Evolutionary conservation across 1,140 invertebrate genomes (phyloP).

Genomic region (Eupristina koningsbergeri): DNA sequence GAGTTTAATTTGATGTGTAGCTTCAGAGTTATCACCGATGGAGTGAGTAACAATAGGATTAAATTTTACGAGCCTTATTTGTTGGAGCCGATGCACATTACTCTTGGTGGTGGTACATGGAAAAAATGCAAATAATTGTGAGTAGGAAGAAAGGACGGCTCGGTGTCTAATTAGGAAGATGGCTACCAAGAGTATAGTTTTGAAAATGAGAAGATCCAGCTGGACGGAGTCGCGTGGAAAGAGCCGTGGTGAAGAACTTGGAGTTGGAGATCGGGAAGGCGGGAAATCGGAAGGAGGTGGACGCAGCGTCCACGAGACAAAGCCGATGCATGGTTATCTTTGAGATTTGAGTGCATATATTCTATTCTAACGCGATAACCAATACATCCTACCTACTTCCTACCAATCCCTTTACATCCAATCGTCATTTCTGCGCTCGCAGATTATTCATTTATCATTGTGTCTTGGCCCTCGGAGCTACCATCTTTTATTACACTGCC

Average conservation of each 20-base stretch:
- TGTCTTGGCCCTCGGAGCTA: not conserved
- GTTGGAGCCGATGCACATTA: too few species aligned
- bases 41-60: too few species aligned
- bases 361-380: conserved; percentile 3
- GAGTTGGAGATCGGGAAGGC: not conserved
- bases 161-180: not conserved
- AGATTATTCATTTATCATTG: conserved; percentile 9
- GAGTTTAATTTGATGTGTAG: too few species aligned
- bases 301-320: not conserved
- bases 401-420: not conserved
- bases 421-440: not conserved
- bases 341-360: conserved; percentile 1
- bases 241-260: too few species aligned
- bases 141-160: not conserved
- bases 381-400: not conserved
- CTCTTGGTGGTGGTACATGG: too few species aligned
- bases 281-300: conserved; percentile 11
- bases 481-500: not conserved
- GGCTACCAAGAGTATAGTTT: not conserved
- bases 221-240: not conserved
- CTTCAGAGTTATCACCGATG: too few species aligned
- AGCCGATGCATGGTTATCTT: not conserved
- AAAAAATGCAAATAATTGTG: not conserved
- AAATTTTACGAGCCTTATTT: too few species aligned
- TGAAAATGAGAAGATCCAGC: conserved; percentile 6